Conservation (phyloP, 2,888 invertebrate species). For the Caenorhabditis macrosperma region DNA sequence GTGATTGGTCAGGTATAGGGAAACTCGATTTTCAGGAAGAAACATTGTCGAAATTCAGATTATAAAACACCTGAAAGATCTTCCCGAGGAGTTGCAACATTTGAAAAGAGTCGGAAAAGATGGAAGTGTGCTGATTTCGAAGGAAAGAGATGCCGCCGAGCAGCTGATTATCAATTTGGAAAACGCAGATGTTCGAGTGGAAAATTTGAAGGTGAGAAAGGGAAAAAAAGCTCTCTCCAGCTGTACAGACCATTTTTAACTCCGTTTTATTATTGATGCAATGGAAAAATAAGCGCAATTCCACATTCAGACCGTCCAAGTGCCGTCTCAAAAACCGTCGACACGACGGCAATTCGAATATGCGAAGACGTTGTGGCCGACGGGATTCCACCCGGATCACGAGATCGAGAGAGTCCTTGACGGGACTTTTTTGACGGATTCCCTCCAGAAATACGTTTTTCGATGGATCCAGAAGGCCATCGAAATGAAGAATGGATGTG, state of each 20-base stretch:
- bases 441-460: slow-evolving; percentile 19
- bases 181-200: not conserved
- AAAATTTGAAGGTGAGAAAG: slow-evolving; percentile 13
- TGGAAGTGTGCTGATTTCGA: slow-evolving; percentile 36
- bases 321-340: slow-evolving; percentile 41
- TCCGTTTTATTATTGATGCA: no score
- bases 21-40: not conserved
- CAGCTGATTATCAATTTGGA: slow-evolving; percentile 2
- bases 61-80: slow-evolving; percentile 25
- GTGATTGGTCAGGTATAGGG: slow-evolving; percentile 41
- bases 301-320: slow-evolving; percentile 17
- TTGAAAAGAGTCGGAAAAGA: slow-evolving; percentile 57
- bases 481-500: slow-evolving; percentile 36
- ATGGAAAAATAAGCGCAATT: not conserved
- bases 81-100: slow-evolving; percentile 43
- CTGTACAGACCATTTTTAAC: no score
- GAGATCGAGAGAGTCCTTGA: slow-evolving; percentile 42
- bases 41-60: slow-evolving; percentile 18
- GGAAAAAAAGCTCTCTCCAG: no score
- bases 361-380: slow-evolving; percentile 46
- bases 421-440: slow-evolving; percentile 25
- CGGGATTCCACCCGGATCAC: slow-evolving; percentile 48
- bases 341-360: slow-evolving; percentile 44
- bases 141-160: slow-evolving; percentile 7
- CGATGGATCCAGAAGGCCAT: slow-evolving; percentile 38